Conservation (phyloP, 1,140 invertebrate genomes). For the Mizuhopecten yessoensis region DNA sequence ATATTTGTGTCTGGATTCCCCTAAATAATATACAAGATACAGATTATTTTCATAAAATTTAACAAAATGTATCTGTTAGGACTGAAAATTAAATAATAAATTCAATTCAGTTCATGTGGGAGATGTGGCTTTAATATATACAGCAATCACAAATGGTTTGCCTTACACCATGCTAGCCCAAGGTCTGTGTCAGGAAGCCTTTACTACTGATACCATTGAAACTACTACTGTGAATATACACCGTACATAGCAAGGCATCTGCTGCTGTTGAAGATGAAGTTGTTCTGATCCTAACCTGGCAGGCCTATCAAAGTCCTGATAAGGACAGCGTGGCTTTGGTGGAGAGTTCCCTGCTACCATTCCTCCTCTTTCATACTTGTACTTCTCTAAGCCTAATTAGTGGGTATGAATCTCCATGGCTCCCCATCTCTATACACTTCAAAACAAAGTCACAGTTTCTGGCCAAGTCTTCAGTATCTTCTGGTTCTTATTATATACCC, state of each 20-base stretch:
- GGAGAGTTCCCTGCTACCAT: slow-evolving; percentile 17
- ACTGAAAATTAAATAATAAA: no score
- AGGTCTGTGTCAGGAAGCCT: neutral
- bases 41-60: no score
- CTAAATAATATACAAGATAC: no score
- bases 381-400: neutral
- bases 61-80: no score
- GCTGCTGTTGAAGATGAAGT: neutral
- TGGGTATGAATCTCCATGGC: neutral
- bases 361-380: neutral
- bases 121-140: no score
- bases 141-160: no score
- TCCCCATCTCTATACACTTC: neutral
- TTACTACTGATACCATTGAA: neutral
- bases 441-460: neutral
- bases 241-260: neutral
- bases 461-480: neutral
- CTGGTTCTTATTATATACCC: neutral
- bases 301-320: slow-evolving; percentile 25
- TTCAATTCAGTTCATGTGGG: no score
- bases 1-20: no score
- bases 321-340: slow-evolving; percentile 30
- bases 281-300: neutral
- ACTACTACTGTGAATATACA: neutral
- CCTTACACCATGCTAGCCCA: no score